A percentile compares a stretch with the other conserved stretches of the same genome.
These are phyloP conservation scores for Andrena chrysosceles DNA, from an alignment of 2,888 invertebrate genomes.

Conservation along the genomic window DNA sequence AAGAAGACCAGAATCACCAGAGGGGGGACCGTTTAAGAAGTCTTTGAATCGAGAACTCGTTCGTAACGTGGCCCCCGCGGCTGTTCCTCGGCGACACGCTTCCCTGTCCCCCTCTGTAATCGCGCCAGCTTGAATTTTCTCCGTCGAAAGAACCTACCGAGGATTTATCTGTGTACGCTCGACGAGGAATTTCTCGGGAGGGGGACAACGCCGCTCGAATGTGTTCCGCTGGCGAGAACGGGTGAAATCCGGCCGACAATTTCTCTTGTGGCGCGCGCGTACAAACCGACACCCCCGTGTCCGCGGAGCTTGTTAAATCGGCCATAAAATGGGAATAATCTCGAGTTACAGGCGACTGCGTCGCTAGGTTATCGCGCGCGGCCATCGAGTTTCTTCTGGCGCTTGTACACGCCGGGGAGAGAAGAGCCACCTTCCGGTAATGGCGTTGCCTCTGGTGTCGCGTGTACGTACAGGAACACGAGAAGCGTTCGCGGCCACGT, in stretches of 20 bases:
- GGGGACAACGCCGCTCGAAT: neutral
- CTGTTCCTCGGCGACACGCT: conserved; percentile 36
- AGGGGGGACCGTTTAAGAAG: conserved; percentile 67
- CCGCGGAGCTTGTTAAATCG: conserved; percentile 77
- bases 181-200: neutral
- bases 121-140: conserved; percentile 29
- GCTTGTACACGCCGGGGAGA: conserved; percentile 42
- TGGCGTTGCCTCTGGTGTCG: conserved; percentile 66
- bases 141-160: neutral
- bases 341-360: conserved; percentile 76
- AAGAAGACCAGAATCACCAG: conserved; percentile 39
- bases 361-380: conserved; percentile 64
- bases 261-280: conserved; percentile 30
- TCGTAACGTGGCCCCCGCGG: conserved; percentile 41
- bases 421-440: conserved; percentile 63
- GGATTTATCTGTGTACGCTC: neutral
- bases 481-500: conserved; percentile 57
- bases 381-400: conserved; percentile 65
- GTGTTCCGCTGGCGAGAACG: neutral
- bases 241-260: conserved; percentile 33
- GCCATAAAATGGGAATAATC: conserved; percentile 79
- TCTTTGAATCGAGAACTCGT: conserved; percentile 78
- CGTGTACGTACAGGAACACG: conserved; percentile 60
- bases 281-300: conserved; percentile 43
- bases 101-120: conserved; percentile 7